phyloP scores from a whole-genome alignment of 53 echinoderm and acorn worm genomes.

The Luidia sarsii region DNA sequence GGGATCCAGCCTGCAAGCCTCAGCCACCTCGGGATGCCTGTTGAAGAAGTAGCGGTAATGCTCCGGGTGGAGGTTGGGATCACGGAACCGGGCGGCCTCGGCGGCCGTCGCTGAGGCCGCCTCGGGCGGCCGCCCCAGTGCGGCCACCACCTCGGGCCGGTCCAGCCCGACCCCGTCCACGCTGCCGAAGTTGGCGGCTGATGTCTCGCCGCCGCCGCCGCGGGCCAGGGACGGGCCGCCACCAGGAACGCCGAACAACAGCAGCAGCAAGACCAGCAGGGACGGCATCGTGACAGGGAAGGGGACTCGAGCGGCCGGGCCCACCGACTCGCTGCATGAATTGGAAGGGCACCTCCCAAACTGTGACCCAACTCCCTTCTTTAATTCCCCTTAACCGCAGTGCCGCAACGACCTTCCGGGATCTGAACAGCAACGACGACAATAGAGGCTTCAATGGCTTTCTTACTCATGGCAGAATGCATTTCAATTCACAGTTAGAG shows the following conservation, averaged over 20 bases:
- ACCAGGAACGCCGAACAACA: constrained; percentile 30
- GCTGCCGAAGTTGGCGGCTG: neutral
- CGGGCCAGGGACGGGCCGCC: neutral
- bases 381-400: no score
- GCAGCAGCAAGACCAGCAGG: neutral
- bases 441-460: no score
- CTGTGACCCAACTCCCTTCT: no score
- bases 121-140: no score
- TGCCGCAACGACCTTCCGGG: no score
- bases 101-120: no score
- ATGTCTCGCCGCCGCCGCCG: neutral
- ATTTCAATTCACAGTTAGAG: no score
- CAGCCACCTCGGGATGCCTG: constrained; percentile 52
- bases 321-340: no score
- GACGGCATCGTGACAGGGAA: neutral
- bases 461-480: no score
- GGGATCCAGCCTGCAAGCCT: constrained; percentile 66
- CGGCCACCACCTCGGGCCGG: neutral
- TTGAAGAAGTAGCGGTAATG: constrained; percentile 80
- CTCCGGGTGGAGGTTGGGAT: constrained; percentile 77
- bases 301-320: no score
- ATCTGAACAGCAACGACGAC: no score
- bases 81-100: constrained; percentile 18
- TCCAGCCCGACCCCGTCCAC: constrained; percentile 15
- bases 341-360: no score